A percentile compares a stretch with the other conserved stretches of the same genome.
Evolutionary conservation across 1,140 invertebrate genomes (phyloP).

Genomic region (Bathynomus jamesi): DNA sequence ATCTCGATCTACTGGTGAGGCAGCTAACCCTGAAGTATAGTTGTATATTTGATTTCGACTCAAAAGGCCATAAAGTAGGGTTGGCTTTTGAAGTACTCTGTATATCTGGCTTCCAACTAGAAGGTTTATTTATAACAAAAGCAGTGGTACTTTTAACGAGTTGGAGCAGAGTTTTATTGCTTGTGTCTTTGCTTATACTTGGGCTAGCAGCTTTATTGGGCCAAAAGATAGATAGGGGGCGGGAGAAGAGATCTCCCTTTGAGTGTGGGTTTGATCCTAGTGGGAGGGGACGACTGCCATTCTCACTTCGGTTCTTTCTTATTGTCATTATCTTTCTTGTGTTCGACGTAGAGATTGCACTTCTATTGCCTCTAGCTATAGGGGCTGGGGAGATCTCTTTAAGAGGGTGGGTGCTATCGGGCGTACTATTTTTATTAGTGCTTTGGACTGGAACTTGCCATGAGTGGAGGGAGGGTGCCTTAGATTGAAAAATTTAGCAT

Average conservation of each 20-base stretch:
- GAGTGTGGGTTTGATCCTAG: conserved; percentile 53
- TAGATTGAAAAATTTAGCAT: no score
- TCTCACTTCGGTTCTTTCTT: conserved; percentile 38
- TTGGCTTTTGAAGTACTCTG: conserved; percentile 60
- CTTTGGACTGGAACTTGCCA: no score
- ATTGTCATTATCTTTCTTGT: no score
- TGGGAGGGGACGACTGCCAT: conserved; percentile 49
- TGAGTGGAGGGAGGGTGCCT: no score
- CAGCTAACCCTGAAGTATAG: no score
- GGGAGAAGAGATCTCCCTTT: conserved; percentile 25
- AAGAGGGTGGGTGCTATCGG: no score
- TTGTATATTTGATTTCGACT: conserved; percentile 43
- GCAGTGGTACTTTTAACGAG: conserved; percentile 47
- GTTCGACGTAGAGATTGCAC: conserved; percentile 7
- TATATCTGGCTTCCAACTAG: conserved; percentile 62
- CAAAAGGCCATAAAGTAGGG: conserved; percentile 51
- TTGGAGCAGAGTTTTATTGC: conserved; percentile 15
- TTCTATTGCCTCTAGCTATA: not conserved
- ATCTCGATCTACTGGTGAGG: conserved; percentile 60
- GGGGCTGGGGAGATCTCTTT: no score
- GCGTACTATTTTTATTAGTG: no score
- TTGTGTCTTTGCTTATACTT: not conserved
- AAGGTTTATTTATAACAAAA: conserved; percentile 47
- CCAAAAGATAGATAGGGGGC: conserved; percentile 2
- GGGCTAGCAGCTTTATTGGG: not conserved